Evolutionary conservation across 1,140 invertebrate species (phyloP).

Genomic region (Propsilocerus akamusi): DNA sequence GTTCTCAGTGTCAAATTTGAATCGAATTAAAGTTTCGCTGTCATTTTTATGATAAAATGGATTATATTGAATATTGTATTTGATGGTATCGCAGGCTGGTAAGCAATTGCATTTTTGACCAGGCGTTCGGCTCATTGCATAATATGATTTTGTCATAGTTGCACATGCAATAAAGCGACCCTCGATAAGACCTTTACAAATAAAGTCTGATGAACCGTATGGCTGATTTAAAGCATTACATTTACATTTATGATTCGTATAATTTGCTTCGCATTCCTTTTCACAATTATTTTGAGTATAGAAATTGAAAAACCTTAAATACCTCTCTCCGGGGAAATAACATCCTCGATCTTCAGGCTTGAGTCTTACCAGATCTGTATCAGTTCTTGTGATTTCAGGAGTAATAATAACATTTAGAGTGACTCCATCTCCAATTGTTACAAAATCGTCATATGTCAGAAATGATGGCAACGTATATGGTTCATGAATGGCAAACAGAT

Average conservation of each 20-base stretch:
- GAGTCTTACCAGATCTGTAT: background rate
- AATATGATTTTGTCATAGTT: conserved; percentile 15
- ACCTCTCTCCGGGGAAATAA: conserved; percentile 32
- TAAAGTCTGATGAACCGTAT: conserved; percentile 36
- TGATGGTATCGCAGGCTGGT: conserved; percentile 34
- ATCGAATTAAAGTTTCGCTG: conserved; percentile 10
- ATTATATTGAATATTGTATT: conserved; percentile 32
- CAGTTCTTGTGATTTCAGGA: background rate
- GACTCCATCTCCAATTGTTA: background rate
- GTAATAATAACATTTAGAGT: background rate
- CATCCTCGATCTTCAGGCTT: conserved; percentile 28
- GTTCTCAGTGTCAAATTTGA: conserved; percentile 34
- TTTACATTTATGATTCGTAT: conserved; percentile 29
- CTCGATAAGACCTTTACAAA: conserved; percentile 29
- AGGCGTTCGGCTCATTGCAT: conserved; percentile 13
- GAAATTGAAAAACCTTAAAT: conserved; percentile 27
- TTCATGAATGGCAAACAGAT: background rate
- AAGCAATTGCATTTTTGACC: conserved; percentile 31
- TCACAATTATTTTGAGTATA: conserved; percentile 43
- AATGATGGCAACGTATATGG: background rate
- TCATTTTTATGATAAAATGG: background rate
- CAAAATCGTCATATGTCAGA: background rate
- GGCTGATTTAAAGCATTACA: conserved; percentile 29
- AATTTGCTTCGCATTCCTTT: conserved; percentile 42
- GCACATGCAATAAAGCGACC: conserved; percentile 18